Base-by-base conservation (phyloP, 2,113 vertebrate species). In the Microtus montanus region DNA sequence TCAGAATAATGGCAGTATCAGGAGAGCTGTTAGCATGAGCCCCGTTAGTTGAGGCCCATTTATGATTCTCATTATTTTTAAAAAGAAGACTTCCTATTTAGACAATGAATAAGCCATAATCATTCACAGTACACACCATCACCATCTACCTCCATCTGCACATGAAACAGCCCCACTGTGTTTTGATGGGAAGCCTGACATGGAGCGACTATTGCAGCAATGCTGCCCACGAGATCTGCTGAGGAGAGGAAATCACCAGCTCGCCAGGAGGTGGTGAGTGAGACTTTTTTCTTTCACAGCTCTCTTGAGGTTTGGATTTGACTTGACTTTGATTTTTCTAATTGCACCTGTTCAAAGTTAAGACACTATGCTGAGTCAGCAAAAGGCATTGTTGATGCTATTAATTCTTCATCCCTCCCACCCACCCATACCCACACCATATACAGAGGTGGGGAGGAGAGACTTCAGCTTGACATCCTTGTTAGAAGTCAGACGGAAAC, bases 291-390 rank as follows among this genome's bases (percentile, higher is more conserved):
- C 28, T 30, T 80, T 6, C 52, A 47, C n/a, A 92, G 83, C 47
- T n/a, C 88, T 90, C 84, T 20, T 77, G 82, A 87, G 38, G 10
- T 38, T 38, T 71, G 90, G 83, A n/a, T 30, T 61, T 58, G 47
- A 41, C 70, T 75, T 82, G 15, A 7, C 77, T 83, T 52, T 79
- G 74, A 22, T 24, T 47, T 63, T 82, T 90, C 74, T 63, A 71
- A 88, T 74, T 74, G 38, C 35, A 86, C 66, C 30, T 92, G 52
- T 93, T 92, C 88, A 94, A 88, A 92, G 82, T 74, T 78, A 93
- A 49, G 63, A 86, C 15, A 38, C 26, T 82, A 7, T 38, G 6
- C 7, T 44, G 47, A 78, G n/a, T 95, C 41, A 92, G 74, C 52
- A 92, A 74, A 94, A 93, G 88, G 85, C 44, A 93, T 95, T 93